These are phyloP conservation scores for Drosophila asahinai DNA, from an alignment of 1,140 invertebrate genomes.

Conservation along the genomic window DNA sequence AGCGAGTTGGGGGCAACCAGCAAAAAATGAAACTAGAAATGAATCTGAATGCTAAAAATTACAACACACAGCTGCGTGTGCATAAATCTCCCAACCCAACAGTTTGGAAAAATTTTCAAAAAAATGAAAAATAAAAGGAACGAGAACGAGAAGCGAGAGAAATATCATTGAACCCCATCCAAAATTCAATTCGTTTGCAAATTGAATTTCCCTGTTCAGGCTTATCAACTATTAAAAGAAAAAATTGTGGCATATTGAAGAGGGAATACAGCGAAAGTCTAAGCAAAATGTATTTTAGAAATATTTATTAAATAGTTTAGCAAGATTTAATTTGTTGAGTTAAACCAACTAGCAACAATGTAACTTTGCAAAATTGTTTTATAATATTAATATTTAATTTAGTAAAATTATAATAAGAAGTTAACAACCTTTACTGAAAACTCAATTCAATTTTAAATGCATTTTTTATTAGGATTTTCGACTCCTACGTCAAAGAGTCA, in stretches of 20 bases:
- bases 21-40: conserved; percentile 54
- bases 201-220: conserved; percentile 32
- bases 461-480: too few species aligned
- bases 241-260: conserved; percentile 24
- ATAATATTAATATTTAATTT: background rate
- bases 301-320: background rate
- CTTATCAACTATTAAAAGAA: conserved; percentile 68
- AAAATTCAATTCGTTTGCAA: conserved; percentile 62
- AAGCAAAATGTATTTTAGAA: background rate
- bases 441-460: too few species aligned
- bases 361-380: too few species aligned
- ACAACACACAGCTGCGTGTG: conserved; percentile 81
- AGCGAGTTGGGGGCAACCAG: conserved; percentile 10
- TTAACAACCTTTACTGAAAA: background rate
- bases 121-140: conserved; percentile 28
- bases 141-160: background rate
- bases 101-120: conserved; percentile 52
- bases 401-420: background rate
- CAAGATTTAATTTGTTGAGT: background rate
- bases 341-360: background rate
- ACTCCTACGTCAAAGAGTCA: too few species aligned
- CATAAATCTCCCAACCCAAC: conserved; percentile 67
- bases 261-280: background rate
- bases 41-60: conserved; percentile 73
- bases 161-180: conserved; percentile 43